Percentiles rank a stretch among this genome's conserved stretches.
These are phyloP conservation scores for Crossocerus cetratus DNA, from an alignment of 2,888 invertebrate genomes.

Conservation along the genomic window DNA sequence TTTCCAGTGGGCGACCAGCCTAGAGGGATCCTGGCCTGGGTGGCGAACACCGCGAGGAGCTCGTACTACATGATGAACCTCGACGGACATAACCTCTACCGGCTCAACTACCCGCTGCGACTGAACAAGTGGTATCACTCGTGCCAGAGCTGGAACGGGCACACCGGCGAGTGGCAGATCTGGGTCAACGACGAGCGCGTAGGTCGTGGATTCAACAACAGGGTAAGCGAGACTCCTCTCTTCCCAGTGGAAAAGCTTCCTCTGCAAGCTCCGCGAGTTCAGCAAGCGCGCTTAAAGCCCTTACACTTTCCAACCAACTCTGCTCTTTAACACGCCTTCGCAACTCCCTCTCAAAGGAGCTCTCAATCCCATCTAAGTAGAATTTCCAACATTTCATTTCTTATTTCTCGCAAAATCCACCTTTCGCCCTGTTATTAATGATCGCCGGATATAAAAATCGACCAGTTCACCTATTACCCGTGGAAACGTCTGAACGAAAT, in stretches of 20 bases:
- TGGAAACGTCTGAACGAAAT: no score
- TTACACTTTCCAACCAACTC: no score
- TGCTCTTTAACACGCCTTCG: no score
- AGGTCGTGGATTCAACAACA: constrained; percentile 90
- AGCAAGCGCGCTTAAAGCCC: neutral
- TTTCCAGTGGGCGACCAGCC: constrained; percentile 84
- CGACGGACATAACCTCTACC: constrained; percentile 89
- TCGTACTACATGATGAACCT: constrained; percentile 90
- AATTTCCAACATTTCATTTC: no score
- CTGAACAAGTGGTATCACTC: constrained; percentile 90
- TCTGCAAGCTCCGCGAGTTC: neutral
- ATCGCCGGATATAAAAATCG: no score
- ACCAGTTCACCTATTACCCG: no score
- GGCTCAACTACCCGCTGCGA: constrained; percentile 84
- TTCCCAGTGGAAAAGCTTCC: neutral
- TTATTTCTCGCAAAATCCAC: no score
- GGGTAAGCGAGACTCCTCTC: constrained; percentile 79
- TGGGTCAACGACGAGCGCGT: constrained; percentile 92
- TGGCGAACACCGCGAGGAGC: constrained; percentile 88
- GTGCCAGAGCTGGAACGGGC: constrained; percentile 93
- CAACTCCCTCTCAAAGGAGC: no score
- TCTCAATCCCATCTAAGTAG: no score
- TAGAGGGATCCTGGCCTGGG: constrained; percentile 87
- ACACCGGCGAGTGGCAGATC: constrained; percentile 93
- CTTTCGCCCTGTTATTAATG: no score